These are phyloP conservation scores for Dimorphilus gyrociliatus DNA, from an alignment of 2,888 invertebrate genomes.

Conservation along the genomic window DNA sequence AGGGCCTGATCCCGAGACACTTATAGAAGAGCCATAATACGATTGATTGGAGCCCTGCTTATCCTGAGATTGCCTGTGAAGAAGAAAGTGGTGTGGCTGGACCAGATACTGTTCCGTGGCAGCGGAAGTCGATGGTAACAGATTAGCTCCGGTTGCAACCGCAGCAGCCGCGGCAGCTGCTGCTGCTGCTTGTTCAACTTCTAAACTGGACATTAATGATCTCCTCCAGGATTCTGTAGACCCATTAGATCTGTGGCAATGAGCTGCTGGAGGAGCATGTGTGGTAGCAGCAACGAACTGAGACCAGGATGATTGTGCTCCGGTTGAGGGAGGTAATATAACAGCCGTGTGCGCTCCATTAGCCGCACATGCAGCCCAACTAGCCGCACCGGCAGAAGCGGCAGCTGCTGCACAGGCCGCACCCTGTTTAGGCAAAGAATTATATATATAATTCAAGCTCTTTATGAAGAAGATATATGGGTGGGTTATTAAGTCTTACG, in stretches of 20 bases:
- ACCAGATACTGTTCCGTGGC: too few species aligned
- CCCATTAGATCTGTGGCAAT: constrained; percentile 18
- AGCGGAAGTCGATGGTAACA: too few species aligned
- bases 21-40: too few species aligned
- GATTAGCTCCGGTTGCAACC: constrained; percentile 52
- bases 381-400: constrained; percentile 6
- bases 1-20: too few species aligned
- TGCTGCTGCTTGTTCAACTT: too few species aligned
- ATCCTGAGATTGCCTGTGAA: constrained; percentile 5
- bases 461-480: not conserved
- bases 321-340: too few species aligned
- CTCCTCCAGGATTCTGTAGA: constrained; percentile 48
- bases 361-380: constrained; percentile 1
- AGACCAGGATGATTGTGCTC: too few species aligned
- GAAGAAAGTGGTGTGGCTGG: not conserved
- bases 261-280: constrained; percentile 24
- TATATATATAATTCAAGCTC: too few species aligned
- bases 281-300: constrained; percentile 19
- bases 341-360: too few species aligned
- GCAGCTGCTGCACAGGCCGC: too few species aligned
- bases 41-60: constrained; percentile 8
- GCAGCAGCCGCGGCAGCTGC: constrained; percentile 49
- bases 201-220: constrained; percentile 54
- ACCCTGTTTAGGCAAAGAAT: too few species aligned
- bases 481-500: constrained; percentile 6